Evolutionary conservation across 2,888 invertebrate genomes (phyloP).

Genomic region (Liodrosophila aerea): DNA sequence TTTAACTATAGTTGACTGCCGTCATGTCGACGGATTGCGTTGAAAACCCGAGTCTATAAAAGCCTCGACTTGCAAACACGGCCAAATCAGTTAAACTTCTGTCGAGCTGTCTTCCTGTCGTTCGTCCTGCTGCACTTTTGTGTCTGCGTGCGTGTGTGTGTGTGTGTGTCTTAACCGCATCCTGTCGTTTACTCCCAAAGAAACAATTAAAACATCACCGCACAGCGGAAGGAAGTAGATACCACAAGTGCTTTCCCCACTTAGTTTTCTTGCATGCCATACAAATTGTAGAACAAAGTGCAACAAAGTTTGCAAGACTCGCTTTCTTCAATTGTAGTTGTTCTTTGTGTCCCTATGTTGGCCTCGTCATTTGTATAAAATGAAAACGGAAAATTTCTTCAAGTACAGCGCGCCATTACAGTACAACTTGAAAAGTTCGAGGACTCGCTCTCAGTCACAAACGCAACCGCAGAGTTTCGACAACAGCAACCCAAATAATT

Average conservation of each 20-base stretch:
- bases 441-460: conserved; percentile 67
- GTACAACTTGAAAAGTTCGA: conserved; percentile 73
- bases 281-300: conserved; percentile 39
- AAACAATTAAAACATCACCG: conserved; percentile 70
- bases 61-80: conserved; percentile 55
- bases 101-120: conserved; percentile 44
- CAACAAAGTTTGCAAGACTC: conserved; percentile 54
- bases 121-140: conserved; percentile 14
- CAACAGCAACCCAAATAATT: conserved; percentile 43
- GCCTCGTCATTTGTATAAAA: conserved; percentile 61
- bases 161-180: conserved; percentile 25
- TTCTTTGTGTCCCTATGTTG: conserved; percentile 34
- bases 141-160: conserved; percentile 15
- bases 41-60: conserved; percentile 79
- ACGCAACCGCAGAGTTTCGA: conserved; percentile 54
- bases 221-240: conserved; percentile 69
- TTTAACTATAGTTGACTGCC: conserved; percentile 23
- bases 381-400: conserved; percentile 81
- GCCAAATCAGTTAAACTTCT: conserved; percentile 64
- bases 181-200: conserved; percentile 43
- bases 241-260: conserved; percentile 58
- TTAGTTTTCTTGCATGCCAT: conserved; percentile 51
- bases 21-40: conserved; percentile 20
- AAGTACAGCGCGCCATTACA: conserved; percentile 72
- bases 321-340: conserved; percentile 24